A percentile compares a stretch with the other conserved stretches of the same genome.
These are phyloP conservation scores for Lepilemur septentrionalis DNA, from an alignment of 2,797 vertebrate genomes.

Conservation along the genomic window DNA sequence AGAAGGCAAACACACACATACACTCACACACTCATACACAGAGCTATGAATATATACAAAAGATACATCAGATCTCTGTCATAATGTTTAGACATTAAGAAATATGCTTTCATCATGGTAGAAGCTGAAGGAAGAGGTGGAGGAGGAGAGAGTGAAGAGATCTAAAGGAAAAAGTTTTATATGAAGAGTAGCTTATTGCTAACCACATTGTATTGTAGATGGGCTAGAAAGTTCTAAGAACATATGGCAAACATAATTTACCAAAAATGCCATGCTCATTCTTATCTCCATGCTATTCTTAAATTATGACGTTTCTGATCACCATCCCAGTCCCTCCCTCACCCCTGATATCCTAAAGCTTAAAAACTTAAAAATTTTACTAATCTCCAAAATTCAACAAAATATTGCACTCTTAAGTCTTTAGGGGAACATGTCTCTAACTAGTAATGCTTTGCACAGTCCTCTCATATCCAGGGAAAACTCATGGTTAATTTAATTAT, in stretches of 20 bases:
- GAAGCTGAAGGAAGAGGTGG: not conserved
- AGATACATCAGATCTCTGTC: not conserved
- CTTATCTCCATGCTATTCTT: not conserved
- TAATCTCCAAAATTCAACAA: not conserved
- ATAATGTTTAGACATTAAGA: not conserved
- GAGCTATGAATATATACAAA: not conserved
- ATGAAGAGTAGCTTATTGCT: not conserved
- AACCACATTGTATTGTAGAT: not conserved
- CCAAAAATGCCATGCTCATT: not conserved
- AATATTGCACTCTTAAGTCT: not conserved
- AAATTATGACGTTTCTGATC: not conserved
- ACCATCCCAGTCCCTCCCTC: not conserved
- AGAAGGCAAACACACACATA: not conserved
- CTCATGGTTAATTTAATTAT: not conserved
- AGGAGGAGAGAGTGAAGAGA: not conserved
- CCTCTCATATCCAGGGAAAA: not conserved
- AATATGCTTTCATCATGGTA: not conserved
- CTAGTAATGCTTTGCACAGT: not conserved
- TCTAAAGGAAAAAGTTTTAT: not conserved
- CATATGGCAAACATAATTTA: not conserved
- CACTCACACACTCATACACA: not conserved
- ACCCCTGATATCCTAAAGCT: not conserved
- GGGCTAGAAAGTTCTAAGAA: not conserved
- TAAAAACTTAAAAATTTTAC: not conserved
- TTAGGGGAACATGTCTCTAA: not conserved